A percentile compares a stretch with the other conserved stretches of the same genome.
Evolutionary conservation across 1,140 invertebrate species (phyloP).

Genomic region (Pogonus chalceus): DNA sequence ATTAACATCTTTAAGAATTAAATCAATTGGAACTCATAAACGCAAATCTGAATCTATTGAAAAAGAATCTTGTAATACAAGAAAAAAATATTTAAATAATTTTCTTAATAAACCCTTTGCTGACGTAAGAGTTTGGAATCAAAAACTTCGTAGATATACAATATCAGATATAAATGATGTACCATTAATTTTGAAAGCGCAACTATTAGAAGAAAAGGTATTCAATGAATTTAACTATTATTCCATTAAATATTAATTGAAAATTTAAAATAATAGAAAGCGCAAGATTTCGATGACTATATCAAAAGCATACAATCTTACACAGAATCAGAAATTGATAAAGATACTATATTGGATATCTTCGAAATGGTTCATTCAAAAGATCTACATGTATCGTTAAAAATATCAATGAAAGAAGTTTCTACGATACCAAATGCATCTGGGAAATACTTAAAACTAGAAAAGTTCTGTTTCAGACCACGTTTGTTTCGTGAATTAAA

Average conservation of each 20-base stretch:
- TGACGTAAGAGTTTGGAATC: constrained; percentile 24
- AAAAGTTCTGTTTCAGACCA: constrained; percentile 24
- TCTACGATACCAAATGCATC: constrained; percentile 37
- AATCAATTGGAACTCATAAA: too few species aligned
- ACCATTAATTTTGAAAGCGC: constrained; percentile 38
- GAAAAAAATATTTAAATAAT: constrained; percentile 13
- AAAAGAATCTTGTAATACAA: not conserved
- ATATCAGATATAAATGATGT: constrained; percentile 22
- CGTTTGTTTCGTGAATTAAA: constrained; percentile 40
- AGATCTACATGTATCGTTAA: constrained; percentile 38
- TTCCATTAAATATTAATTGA: constrained; percentile 1
- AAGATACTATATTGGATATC: constrained; percentile 38
- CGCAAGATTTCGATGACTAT: constrained; percentile 50
- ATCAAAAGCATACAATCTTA: constrained; percentile 39
- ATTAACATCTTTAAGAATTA: too few species aligned
- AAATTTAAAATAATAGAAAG: constrained; percentile 29
- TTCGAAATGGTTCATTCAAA: constrained; percentile 49
- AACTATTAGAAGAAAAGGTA: constrained; percentile 40
- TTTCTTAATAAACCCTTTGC: constrained; percentile 23
- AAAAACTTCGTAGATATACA: constrained; percentile 23
- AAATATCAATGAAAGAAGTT: constrained; percentile 36
- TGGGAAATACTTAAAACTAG: constrained; percentile 31
- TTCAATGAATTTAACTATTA: not conserved
- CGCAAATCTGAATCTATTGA: not conserved
- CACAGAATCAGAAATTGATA: constrained; percentile 35